A percentile compares a stretch with the other conserved stretches of the same genome.
Evolutionary conservation across 64 coral and sea anemone genomes (phyloP).

Genomic region (Anthopleura sola): DNA sequence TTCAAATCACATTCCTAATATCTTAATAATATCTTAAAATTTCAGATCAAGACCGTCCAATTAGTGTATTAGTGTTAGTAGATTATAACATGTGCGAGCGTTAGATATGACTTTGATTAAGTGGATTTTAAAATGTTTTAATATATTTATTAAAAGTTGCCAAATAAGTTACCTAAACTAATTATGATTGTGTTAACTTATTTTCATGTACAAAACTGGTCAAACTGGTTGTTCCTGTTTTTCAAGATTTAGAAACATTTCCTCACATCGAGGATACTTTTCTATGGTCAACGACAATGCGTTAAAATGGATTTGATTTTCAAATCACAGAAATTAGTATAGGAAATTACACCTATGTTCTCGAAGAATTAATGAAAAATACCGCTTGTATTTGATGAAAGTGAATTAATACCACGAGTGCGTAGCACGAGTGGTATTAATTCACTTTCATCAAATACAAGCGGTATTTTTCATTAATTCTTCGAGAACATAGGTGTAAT

Average conservation of each 20-base stretch:
- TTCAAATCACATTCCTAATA: too few relatives aligned
- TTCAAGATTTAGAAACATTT: neutral
- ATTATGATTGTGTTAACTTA: neutral
- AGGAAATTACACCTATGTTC: too few relatives aligned
- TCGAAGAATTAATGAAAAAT: too few relatives aligned
- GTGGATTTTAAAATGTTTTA: too few relatives aligned
- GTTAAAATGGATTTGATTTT: neutral
- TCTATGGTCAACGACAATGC: neutral
- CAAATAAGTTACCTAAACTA: neutral
- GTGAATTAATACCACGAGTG: too few relatives aligned
- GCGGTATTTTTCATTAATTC: too few relatives aligned
- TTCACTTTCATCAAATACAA: too few relatives aligned
- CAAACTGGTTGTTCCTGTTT: neutral
- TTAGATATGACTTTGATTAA: neutral
- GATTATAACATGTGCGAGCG: neutral
- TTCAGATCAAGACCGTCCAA: neutral
- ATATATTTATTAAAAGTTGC: too few relatives aligned
- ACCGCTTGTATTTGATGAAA: too few relatives aligned
- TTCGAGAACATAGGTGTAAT: too few relatives aligned
- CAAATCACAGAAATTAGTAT: neutral
- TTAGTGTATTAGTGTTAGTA: neutral
- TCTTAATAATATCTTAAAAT: neutral
- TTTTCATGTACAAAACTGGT: neutral
- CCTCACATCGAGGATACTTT: conserved; percentile 5
- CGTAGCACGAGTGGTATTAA: too few relatives aligned